phyloP scores from a whole-genome alignment of 2,888 invertebrate genomes.

The Magallana nippona region DNA sequence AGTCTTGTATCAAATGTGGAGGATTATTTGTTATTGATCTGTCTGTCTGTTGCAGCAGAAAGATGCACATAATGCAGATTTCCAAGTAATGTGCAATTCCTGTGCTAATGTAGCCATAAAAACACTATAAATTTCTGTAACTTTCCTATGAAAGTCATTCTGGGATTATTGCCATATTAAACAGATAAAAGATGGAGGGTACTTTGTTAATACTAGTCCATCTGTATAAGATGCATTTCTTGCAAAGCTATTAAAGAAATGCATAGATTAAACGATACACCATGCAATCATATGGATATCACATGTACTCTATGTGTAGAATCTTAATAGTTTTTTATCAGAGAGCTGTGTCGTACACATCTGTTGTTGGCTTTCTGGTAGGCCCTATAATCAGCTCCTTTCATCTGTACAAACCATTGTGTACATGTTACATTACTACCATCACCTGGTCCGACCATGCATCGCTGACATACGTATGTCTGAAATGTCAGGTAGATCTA shows the following conservation, averaged over 20 bases:
- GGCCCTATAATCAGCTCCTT: not conserved
- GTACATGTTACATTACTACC: not conserved
- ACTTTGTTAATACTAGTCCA: too few species aligned
- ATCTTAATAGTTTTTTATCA: too few species aligned
- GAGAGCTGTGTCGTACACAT: not conserved
- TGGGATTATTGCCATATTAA: too few species aligned
- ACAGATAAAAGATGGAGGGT: too few species aligned
- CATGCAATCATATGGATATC: too few species aligned
- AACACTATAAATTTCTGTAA: too few species aligned
- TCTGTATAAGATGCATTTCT: too few species aligned
- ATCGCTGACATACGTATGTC: conserved; percentile 25
- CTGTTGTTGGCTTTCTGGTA: conserved; percentile 1
- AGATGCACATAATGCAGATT: not conserved
- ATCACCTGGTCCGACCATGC: conserved; percentile 9
- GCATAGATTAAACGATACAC: too few species aligned
- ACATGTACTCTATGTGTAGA: too few species aligned
- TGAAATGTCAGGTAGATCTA: conserved; percentile 1
- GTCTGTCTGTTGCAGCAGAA: not conserved
- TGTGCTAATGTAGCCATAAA: not conserved
- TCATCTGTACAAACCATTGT: conserved; percentile 18
- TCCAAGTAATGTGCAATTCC: not conserved
- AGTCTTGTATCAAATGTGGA: not conserved
- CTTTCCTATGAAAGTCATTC: too few species aligned
- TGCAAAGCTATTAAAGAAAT: too few species aligned
- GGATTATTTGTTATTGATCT: conserved; percentile 11